phyloP scores from a whole-genome alignment of 2,888 invertebrate genomes.

The Neoitamus cyanurus region DNA sequence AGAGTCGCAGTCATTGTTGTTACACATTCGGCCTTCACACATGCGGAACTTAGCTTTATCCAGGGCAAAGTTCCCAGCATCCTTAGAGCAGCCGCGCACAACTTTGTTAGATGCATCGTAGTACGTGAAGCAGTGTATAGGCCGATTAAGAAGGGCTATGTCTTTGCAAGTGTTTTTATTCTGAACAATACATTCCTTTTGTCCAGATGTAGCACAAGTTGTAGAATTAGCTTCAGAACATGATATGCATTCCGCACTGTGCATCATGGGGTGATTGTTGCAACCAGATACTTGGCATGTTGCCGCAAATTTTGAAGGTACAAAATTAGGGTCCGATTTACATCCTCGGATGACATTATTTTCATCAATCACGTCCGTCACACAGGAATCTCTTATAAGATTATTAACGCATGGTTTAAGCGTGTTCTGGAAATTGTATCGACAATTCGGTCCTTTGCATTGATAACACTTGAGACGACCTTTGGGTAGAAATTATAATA shows the following conservation, averaged over 20 bases:
- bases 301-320: not conserved
- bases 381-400: slow-evolving; percentile 26
- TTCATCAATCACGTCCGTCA: slow-evolving; percentile 48
- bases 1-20: slow-evolving; percentile 58
- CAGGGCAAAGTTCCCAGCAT: slow-evolving; percentile 58
- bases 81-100: slow-evolving; percentile 59
- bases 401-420: slow-evolving; percentile 33
- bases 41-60: slow-evolving; percentile 50
- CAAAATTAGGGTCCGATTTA: slow-evolving; percentile 32
- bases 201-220: not conserved
- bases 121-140: slow-evolving; percentile 56
- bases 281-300: not conserved
- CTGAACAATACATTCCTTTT: not conserved
- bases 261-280: not conserved
- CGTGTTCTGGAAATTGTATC: not conserved
- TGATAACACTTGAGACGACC: slow-evolving; percentile 40
- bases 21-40: slow-evolving; percentile 57
- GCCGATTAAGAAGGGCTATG: not conserved
- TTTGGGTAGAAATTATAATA: slow-evolving; percentile 33
- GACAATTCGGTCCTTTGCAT: slow-evolving; percentile 36
- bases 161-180: not conserved
- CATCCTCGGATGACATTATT: slow-evolving; percentile 43
- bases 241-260: not conserved
- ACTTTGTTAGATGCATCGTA: slow-evolving; percentile 57
- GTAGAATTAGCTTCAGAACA: not conserved